Evolutionary conservation across 30 jellyfish, hydroid and myxozoan species (phyloP), one percentile per base, ranked within the genome.

Genomic region (Aurelia sp.): DNA sequence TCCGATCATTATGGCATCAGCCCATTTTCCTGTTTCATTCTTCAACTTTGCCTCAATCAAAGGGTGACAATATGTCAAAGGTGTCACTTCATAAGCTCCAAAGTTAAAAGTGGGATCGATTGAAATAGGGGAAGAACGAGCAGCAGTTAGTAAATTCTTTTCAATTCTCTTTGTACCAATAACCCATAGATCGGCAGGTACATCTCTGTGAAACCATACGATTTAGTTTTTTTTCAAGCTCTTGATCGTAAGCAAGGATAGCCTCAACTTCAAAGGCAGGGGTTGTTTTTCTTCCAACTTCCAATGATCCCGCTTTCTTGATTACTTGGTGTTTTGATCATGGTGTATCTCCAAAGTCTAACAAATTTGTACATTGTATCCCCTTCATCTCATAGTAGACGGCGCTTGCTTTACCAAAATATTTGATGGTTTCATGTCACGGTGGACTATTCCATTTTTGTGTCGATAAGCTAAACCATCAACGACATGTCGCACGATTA

Each of bases 261-360:
- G 80, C 58, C 40, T 67, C 80, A n/a, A 67, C 80, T 40, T 67
- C 80, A 58, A n/a, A n/a, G 31, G 55, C 59, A 5, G 80, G 80
- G 6, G 58, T 20, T 17, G 17, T n/a, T 19, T 67, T 33, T 21
- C 31, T 67, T 21, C 13, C 11, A 52, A 52, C 63, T 11, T 58
- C 80, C 58, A n/a, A 12, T 8, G 9, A 33, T 8, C 17, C 21
- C 11, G 59, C 80, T 40, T n/a, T n/a, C 12, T 67, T 7, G 59
- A 21, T 6, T 11, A 67, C 31, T 31, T 67, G 80, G 59, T 31
- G 9, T 31, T 33, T 67, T 6, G 80, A 67, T 21, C 80, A 58
- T n/a, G 80, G 80, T 5, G 11, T 10, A 33, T 67, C 80, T 13
- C 80, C 80, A 33, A 67, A 31, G 31, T 67, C 80, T n/a, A n/a